These are phyloP conservation scores for Drosophila insularis DNA, from an alignment of 1,140 invertebrate genomes.

Conservation along the genomic window DNA sequence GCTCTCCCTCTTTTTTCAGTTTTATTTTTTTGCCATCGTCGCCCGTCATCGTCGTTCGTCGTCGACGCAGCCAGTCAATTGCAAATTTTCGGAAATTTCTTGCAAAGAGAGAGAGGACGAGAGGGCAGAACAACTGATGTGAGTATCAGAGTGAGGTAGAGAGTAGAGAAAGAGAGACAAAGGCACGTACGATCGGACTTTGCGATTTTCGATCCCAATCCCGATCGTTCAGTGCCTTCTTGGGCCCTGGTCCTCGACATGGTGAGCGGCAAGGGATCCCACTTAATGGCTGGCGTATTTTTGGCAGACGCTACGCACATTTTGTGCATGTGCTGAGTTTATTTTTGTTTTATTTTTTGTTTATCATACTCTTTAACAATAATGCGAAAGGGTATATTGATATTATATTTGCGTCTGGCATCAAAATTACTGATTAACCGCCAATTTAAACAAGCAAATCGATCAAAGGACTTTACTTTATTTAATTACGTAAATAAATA, in stretches of 20 bases:
- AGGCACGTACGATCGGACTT: constrained; percentile 55
- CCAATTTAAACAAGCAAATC: too few species aligned
- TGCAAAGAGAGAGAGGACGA: constrained; percentile 24
- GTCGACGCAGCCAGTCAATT: constrained; percentile 66
- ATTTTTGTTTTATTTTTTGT: constrained; percentile 13
- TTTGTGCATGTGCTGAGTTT: constrained; percentile 57
- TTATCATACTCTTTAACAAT: neutral
- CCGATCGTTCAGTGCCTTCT: constrained; percentile 22
- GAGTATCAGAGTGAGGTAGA: neutral
- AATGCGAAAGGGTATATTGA: neutral
- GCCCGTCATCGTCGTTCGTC: constrained; percentile 19
- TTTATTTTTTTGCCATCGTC: constrained; percentile 16
- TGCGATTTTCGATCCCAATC: constrained; percentile 23
- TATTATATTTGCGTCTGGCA: neutral
- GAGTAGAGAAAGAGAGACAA: constrained; percentile 12
- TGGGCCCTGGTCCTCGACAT: constrained; percentile 21
- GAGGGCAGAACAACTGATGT: constrained; percentile 9
- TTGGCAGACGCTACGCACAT: constrained; percentile 78
- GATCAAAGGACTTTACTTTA: too few species aligned
- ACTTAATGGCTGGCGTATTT: constrained; percentile 73
- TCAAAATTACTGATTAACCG: too few species aligned
- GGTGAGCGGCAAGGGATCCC: neutral
- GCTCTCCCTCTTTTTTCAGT: constrained; percentile 41
- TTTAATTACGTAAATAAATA: too few species aligned
- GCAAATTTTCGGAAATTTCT: constrained; percentile 78